Evolutionary conservation across 2,113 vertebrate species (phyloP).

Genomic region (Stomatorhinus ivindoensis): DNA sequence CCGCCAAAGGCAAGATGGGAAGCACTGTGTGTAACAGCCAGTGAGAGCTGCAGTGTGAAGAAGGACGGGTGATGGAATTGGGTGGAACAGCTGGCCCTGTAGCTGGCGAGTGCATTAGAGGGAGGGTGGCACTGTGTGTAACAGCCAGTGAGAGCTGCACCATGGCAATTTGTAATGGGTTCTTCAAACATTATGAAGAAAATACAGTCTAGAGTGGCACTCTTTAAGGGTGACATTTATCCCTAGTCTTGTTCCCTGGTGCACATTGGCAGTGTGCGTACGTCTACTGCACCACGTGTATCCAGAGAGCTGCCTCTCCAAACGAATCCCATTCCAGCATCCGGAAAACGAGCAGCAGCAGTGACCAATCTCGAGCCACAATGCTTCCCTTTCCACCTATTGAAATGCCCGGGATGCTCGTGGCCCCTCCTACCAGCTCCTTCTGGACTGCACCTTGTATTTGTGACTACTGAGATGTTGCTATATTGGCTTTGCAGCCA

Average conservation of each 20-base stretch:
- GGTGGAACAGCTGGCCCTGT: not conserved
- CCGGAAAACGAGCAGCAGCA: not conserved
- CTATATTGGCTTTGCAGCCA: slow-evolving; percentile 28
- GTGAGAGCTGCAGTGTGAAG: slow-evolving; percentile 35
- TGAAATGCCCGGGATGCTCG: not conserved
- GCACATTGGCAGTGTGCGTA: slow-evolving; percentile 23
- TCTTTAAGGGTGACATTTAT: slow-evolving; percentile 13
- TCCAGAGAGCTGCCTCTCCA: not conserved
- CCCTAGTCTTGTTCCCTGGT: not conserved
- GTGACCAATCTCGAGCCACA: not conserved
- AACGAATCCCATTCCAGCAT: not conserved
- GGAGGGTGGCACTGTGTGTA: not conserved
- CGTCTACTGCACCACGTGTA: not conserved
- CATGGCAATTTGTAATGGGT: not conserved
- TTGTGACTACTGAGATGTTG: not conserved
- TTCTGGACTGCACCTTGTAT: not conserved
- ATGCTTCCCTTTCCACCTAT: too few relatives aligned
- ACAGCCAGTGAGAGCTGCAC: not conserved
- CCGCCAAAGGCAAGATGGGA: slow-evolving; percentile 50
- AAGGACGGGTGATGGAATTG: not conserved
- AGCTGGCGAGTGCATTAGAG: not conserved
- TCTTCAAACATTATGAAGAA: not conserved
- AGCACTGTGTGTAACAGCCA: slow-evolving; percentile 74
- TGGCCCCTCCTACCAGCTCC: not conserved
- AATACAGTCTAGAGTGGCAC: not conserved